Conservation (phyloP, 2,888 invertebrate species). For the Thecophora atra region DNA sequence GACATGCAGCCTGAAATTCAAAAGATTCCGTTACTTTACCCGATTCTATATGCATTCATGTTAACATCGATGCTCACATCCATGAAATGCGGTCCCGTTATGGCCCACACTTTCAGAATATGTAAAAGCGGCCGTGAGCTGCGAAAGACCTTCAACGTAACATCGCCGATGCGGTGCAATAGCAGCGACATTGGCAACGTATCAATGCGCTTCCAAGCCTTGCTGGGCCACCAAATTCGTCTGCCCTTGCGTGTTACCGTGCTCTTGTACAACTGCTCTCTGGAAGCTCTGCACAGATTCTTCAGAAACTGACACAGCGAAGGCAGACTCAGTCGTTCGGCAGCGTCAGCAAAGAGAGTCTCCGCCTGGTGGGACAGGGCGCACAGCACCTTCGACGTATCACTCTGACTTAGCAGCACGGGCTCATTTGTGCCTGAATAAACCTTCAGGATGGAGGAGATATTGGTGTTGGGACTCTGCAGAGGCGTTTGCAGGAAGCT, state of each 20-base stretch:
- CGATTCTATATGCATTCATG: too few relatives aligned
- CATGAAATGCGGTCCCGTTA: constrained; percentile 92
- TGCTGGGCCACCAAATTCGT: constrained; percentile 66
- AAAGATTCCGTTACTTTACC: not conserved
- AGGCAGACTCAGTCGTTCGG: constrained; percentile 84
- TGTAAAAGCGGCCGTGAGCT: constrained; percentile 90
- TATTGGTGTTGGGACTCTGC: constrained; percentile 71
- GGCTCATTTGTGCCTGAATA: constrained; percentile 65
- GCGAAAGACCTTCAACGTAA: constrained; percentile 85
- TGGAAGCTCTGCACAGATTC: constrained; percentile 86
- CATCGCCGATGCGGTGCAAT: constrained; percentile 86
- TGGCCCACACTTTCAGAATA: constrained; percentile 91
- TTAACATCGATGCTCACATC: constrained; percentile 70
- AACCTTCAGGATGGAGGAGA: constrained; percentile 64
- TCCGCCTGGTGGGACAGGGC: constrained; percentile 90
- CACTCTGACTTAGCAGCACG: constrained; percentile 76
- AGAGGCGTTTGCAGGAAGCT: constrained; percentile 80
- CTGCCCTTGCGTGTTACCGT: constrained; percentile 66
- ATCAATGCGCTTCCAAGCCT: constrained; percentile 66
- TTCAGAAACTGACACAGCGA: constrained; percentile 84
- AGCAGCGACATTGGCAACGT: constrained; percentile 71
- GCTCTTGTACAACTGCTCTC: constrained; percentile 72
- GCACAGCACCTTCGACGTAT: constrained; percentile 89
- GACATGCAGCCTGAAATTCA: constrained; percentile 81
- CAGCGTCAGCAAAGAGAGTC: constrained; percentile 88